Base-by-base conservation (phyloP, 2,113 vertebrate species). In the Carassius auratus region DNA sequence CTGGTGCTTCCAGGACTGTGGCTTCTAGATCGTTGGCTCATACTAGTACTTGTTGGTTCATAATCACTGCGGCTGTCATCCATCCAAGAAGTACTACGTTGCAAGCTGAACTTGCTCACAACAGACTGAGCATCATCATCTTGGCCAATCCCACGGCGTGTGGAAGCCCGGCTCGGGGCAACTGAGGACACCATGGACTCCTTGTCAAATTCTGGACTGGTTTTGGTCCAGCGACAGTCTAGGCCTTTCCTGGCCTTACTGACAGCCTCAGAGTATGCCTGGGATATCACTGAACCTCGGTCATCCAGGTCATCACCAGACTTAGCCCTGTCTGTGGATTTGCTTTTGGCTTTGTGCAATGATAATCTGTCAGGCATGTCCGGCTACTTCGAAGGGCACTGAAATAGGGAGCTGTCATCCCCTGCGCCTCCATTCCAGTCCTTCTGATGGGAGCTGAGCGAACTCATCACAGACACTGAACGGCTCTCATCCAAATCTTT, bases 391-490 rank as follows among this genome's bases (percentile, higher is more conserved):
- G 95, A 12, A 99, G 94, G 2, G 97, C 85, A 23, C 94, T 97
- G 87, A 99, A 99, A 96, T 71, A 99, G 94, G 0, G 95, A 97
- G 84, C 92, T 96, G 85, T 97, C 95, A 0, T 98, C 98, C 8
- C 96, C 97, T 0, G 87, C 91, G 42, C 97, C 97, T 8, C 97
- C 97, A 48, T 98, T 97, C 86, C 97, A 97, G 88, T 98, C 97
- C 90, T 99, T 99, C 55, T 98, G 93, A 87, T 95, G 92, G 12
- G 94, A 94, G 12, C 98, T 99, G 55, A 99, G 96, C n/a, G 96
- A 96, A 89, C 98, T 99, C 94, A 97, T 93, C 62, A 93, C 96
- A 0, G 97, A 99, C 87, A 94, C 90, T 0, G 97, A 95, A 83
- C 97, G 93, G 89, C 38, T 92, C 88, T 94, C 96, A 81, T 97